Conservation (phyloP, 2,113 vertebrate species). For the Rhinolophus sinicus region DNA sequence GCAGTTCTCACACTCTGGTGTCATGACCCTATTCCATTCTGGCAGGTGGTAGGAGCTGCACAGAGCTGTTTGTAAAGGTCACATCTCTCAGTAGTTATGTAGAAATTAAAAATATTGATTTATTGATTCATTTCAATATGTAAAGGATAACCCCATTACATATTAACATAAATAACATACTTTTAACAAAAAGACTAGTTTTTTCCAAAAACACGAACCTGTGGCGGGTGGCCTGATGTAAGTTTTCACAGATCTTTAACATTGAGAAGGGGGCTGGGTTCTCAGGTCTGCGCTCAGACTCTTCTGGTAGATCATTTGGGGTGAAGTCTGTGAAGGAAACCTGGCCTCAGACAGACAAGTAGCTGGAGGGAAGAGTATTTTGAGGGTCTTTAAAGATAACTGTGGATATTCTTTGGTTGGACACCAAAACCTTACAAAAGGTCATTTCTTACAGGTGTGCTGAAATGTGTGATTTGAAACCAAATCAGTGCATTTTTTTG, state of each 20-base stretch:
- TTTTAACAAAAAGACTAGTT: not conserved
- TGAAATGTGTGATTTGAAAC: not conserved
- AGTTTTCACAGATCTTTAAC: not conserved
- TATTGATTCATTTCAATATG: not conserved
- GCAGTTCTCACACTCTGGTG: fast-evolving
- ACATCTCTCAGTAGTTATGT: no score
- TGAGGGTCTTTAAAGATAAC: not conserved
- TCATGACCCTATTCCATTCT: fast-evolving
- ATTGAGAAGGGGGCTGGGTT: not conserved
- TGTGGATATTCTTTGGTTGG: not conserved
- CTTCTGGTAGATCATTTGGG: not conserved
- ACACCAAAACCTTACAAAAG: not conserved
- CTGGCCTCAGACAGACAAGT: not conserved
- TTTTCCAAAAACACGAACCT: not conserved
- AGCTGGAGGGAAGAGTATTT: not conserved
- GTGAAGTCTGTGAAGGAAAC: not conserved
- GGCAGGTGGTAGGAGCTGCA: not conserved
- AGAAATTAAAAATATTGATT: not conserved
- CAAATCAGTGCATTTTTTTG: no score
- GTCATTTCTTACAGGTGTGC: not conserved
- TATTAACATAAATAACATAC: not conserved
- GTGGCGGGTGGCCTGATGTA: no score
- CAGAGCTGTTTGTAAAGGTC: not conserved
- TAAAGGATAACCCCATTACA: not conserved
- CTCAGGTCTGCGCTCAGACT: no score